Evolutionary conservation across 2,888 invertebrate species (phyloP).

Genomic region (Cephonodes hylas): DNA sequence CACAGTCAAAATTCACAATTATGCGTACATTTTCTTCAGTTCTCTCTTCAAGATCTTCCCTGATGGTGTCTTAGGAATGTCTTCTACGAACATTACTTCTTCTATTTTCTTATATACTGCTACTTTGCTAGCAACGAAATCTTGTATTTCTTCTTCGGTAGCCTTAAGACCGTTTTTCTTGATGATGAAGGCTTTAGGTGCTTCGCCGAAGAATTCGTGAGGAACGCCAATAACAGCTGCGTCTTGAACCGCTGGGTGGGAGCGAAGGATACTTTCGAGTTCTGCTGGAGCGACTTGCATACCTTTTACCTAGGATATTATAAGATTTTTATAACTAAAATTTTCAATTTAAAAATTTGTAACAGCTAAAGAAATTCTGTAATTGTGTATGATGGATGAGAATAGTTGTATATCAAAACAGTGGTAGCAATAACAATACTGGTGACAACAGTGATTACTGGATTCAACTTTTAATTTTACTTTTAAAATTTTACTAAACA

Average conservation of each 20-base stretch:
- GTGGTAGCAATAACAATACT: no score
- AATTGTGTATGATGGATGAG: no score
- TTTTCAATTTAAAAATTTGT: no score
- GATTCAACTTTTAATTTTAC: no score
- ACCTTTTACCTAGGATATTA: constrained; percentile 79
- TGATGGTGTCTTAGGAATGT: constrained; percentile 88
- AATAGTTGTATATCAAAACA: no score
- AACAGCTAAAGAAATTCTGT: no score
- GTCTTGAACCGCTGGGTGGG: constrained; percentile 88
- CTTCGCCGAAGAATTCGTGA: constrained; percentile 86
- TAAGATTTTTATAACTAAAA: not conserved
- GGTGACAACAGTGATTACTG: no score
- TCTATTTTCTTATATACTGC: constrained; percentile 89
- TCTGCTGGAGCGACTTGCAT: constrained; percentile 95
- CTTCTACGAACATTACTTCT: constrained; percentile 83
- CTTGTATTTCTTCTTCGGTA: constrained; percentile 67
- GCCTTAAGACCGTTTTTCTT: constrained; percentile 70
- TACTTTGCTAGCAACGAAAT: constrained; percentile 85
- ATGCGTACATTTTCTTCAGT: constrained; percentile 77
- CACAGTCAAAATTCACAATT: constrained; percentile 6
- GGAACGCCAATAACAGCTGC: constrained; percentile 93
- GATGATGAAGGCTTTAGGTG: constrained; percentile 89
- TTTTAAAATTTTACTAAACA: no score
- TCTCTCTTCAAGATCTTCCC: constrained; percentile 90
- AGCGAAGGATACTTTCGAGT: constrained; percentile 87